A percentile compares a stretch with the other conserved stretches of the same genome.
Conservation (phyloP, 1,140 invertebrate species). For the Frieseomelitta varia region DNA sequence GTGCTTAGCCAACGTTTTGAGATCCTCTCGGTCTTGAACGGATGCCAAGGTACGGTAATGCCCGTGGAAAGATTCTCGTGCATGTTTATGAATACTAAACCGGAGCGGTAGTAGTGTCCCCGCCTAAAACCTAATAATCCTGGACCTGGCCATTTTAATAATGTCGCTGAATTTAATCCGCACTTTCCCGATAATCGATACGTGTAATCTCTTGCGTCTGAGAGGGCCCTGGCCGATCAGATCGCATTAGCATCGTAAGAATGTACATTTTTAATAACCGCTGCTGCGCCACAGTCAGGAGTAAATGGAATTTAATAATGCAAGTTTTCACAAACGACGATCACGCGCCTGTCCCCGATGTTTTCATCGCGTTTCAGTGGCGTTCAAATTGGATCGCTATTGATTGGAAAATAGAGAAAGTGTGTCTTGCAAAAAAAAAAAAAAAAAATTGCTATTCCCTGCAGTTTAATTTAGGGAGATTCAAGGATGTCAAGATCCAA, state of each 20-base stretch:
- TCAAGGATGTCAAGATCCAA: too few species aligned
- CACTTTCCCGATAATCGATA: constrained; percentile 62
- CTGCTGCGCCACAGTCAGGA: background rate
- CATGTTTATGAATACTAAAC: constrained; percentile 28
- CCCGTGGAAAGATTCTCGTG: background rate
- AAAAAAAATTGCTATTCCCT: too few species aligned
- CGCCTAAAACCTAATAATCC: constrained; percentile 49
- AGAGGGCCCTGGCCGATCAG: background rate
- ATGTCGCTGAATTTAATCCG: constrained; percentile 55
- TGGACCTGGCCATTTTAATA: constrained; percentile 38
- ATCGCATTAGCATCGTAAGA: constrained; percentile 41
- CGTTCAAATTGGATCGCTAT: too few species aligned
- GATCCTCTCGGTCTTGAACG: background rate
- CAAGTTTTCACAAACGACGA: background rate
- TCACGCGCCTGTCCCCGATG: background rate
- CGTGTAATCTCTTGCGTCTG: constrained; percentile 13
- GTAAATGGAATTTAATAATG: constrained; percentile 38
- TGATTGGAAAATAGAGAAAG: background rate
- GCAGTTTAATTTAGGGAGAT: too few species aligned
- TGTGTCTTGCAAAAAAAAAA: too few species aligned
- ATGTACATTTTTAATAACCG: constrained; percentile 53
- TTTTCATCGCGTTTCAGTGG: background rate
- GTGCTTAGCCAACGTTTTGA: background rate
- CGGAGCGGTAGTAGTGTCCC: background rate
- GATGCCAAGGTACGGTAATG: background rate